Percentiles rank a stretch among this genome's conserved stretches.
Evolutionary conservation across 2,888 invertebrate genomes (phyloP).

Genomic region (Onchidella celtica): DNA sequence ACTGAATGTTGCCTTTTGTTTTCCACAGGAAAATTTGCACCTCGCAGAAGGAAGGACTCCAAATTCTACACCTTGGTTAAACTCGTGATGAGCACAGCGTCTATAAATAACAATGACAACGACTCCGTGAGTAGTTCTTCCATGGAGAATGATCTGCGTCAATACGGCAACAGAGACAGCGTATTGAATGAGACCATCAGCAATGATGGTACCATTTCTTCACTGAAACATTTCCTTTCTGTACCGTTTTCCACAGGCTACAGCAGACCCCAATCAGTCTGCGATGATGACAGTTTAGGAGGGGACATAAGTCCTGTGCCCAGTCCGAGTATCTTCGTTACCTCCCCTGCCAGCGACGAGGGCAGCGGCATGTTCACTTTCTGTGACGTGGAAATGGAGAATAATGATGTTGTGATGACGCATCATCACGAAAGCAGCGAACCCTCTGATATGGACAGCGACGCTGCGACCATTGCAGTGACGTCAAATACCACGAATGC

Average conservation of each 20-base stretch:
- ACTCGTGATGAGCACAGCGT: constrained; percentile 60
- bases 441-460: constrained; percentile 13
- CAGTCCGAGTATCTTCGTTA: constrained; percentile 49
- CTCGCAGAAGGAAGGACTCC: constrained; percentile 59
- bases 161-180: constrained; percentile 55
- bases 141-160: constrained; percentile 58
- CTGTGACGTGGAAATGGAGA: constrained; percentile 31
- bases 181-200: constrained; percentile 54
- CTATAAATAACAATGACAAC: constrained; percentile 57
- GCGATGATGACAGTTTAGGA: constrained; percentile 30
- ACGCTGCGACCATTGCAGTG: constrained; percentile 6
- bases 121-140: constrained; percentile 53
- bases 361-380: constrained; percentile 25
- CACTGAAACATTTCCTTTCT: constrained; percentile 52
- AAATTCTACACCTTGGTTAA: constrained; percentile 60
- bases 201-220: constrained; percentile 55
- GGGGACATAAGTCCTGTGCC: constrained; percentile 19
- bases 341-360: constrained; percentile 46
- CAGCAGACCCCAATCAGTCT: not conserved
- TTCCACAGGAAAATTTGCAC: constrained; percentile 60
- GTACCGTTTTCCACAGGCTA: constrained; percentile 46
- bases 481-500: constrained; percentile 17
- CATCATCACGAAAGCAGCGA: not conserved
- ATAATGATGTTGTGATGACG: not conserved
- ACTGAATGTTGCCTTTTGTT: no score